These are phyloP conservation scores for Acleris holmiana DNA, from an alignment of 2,888 invertebrate species.

Conservation along the genomic window DNA sequence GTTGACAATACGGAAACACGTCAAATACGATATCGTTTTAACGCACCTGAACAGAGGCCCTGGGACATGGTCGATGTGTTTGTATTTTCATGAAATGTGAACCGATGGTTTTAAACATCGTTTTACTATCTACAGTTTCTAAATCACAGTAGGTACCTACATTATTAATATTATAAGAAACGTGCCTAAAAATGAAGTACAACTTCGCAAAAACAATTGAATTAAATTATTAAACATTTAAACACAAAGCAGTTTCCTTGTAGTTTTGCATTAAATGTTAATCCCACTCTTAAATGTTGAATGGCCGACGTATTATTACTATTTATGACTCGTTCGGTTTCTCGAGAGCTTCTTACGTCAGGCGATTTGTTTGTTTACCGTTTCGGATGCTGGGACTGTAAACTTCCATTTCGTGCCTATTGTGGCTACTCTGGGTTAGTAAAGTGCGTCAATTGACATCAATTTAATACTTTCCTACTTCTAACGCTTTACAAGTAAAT, in stretches of 20 bases:
- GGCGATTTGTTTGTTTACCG: slow-evolving; percentile 69
- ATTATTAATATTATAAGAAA: too few relatives aligned
- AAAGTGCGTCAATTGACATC: slow-evolving; percentile 30
- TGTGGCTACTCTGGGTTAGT: slow-evolving; percentile 54
- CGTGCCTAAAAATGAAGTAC: too few relatives aligned
- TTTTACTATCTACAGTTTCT: too few relatives aligned
- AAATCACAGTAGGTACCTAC: too few relatives aligned
- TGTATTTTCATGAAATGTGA: too few relatives aligned
- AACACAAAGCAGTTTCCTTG: neutral
- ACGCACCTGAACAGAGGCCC: too few relatives aligned
- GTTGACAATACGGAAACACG: too few relatives aligned
- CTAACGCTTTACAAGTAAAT: slow-evolving; percentile 2
- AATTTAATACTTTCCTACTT: slow-evolving; percentile 21
- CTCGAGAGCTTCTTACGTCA: slow-evolving; percentile 65
- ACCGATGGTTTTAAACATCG: too few relatives aligned
- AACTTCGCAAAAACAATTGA: too few relatives aligned
- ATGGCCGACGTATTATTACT: slow-evolving; percentile 18
- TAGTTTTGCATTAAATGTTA: slow-evolving; percentile 2
- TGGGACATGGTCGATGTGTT: too few relatives aligned
- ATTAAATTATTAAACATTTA: too few relatives aligned
- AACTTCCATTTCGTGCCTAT: slow-evolving; percentile 69
- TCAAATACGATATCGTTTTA: too few relatives aligned
- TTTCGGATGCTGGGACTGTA: slow-evolving; percentile 70
- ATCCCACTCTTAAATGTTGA: slow-evolving; percentile 4
- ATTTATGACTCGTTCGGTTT: slow-evolving; percentile 15